phyloP scores from a whole-genome alignment of 2,888 invertebrate species.

The Leptinotarsa juncta region DNA sequence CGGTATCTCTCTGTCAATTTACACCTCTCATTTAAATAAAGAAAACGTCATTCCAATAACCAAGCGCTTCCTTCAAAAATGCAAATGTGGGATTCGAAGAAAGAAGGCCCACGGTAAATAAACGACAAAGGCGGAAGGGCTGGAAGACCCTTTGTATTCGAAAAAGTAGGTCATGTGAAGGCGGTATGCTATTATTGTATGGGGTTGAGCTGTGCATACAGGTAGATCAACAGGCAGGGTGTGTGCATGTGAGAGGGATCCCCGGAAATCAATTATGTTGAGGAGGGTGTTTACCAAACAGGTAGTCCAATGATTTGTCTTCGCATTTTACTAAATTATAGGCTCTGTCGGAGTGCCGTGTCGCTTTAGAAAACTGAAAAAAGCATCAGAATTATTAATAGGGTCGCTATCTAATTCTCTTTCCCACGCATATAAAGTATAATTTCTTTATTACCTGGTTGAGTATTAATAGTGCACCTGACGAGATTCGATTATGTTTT shows the following conservation, averaged over 20 bases:
- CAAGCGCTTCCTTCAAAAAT: constrained; percentile 10
- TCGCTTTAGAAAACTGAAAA: constrained; percentile 7
- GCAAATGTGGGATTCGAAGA: background rate
- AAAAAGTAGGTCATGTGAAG: constrained; percentile 51
- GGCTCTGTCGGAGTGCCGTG: constrained; percentile 26
- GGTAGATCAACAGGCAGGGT: constrained; percentile 37
- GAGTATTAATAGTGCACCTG: constrained; percentile 10
- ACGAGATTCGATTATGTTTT: background rate
- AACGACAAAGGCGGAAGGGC: constrained; percentile 42
- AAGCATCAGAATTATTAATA: constrained; percentile 15
- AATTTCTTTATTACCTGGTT: constrained; percentile 23
- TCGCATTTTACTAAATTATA: constrained; percentile 44
- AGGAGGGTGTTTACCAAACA: constrained; percentile 46
- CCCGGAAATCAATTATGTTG: constrained; percentile 51
- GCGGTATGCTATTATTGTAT: constrained; percentile 42
- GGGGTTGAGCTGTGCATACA: constrained; percentile 43
- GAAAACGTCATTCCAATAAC: background rate
- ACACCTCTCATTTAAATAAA: background rate
- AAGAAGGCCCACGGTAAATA: constrained; percentile 30
- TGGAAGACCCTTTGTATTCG: constrained; percentile 38
- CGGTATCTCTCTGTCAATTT: background rate
- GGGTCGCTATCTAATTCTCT: constrained; percentile 18
- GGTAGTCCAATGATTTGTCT: constrained; percentile 49
- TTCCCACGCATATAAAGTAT: constrained; percentile 24
- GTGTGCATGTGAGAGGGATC: constrained; percentile 19